Conservation (phyloP, 2,113 vertebrate genomes). For the Plecotus auritus region DNA sequence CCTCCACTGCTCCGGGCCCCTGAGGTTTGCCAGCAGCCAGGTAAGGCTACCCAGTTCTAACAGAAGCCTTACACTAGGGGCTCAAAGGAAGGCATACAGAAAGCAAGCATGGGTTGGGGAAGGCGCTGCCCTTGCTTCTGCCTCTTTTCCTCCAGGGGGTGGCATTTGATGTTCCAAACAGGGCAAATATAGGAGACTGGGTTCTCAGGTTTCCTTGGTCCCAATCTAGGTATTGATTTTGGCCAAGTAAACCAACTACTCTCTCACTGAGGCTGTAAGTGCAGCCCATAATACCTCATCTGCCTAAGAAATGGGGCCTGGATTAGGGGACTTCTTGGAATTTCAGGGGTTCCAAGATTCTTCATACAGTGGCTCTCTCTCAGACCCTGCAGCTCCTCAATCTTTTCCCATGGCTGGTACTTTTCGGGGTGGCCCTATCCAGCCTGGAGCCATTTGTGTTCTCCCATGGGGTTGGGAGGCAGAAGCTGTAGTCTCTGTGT, state of each 20-base stretch:
- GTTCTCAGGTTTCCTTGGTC: background rate
- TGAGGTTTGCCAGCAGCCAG: conserved; percentile 68
- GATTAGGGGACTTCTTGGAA: background rate
- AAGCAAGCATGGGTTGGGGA: background rate
- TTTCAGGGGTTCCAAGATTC: background rate
- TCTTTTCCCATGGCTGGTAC: background rate
- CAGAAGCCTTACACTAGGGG: background rate
- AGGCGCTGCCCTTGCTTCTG: background rate
- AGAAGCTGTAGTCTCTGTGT: background rate
- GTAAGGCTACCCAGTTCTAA: conserved; percentile 38
- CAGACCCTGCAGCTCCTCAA: background rate
- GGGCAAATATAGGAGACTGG: background rate
- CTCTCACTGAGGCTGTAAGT: background rate
- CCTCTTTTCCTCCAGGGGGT: background rate
- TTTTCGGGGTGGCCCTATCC: background rate
- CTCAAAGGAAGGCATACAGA: background rate
- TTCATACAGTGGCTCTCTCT: background rate
- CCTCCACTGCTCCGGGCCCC: background rate
- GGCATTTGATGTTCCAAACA: background rate
- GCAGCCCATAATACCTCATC: background rate
- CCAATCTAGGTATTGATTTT: conserved; percentile 15
- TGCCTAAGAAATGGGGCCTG: background rate
- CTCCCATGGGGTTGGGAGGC: background rate
- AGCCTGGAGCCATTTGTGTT: background rate
- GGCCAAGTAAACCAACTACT: background rate